These are phyloP conservation scores for Zophobas morio DNA, from an alignment of 1,140 invertebrate genomes.

Conservation along the genomic window DNA sequence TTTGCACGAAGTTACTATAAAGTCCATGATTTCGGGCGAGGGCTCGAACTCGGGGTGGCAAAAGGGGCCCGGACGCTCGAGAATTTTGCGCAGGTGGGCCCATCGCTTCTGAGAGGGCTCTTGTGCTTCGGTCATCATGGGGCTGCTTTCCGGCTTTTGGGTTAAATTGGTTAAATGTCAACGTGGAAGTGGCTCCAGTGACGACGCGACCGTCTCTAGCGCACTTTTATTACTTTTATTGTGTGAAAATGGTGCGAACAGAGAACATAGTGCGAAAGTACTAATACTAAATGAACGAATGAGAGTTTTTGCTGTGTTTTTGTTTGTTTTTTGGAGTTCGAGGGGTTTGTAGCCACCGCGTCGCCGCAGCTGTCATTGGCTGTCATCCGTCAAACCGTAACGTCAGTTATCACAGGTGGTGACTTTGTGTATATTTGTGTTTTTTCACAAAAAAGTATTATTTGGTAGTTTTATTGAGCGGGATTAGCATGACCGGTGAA, in stretches of 20 bases:
- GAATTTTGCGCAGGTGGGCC: conserved; percentile 87
- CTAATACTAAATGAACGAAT: too few species aligned
- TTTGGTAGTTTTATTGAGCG: conserved; percentile 14
- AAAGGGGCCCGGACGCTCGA: conserved; percentile 94
- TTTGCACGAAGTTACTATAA: conserved; percentile 88
- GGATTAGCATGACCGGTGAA: conserved; percentile 49
- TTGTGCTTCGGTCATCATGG: conserved; percentile 57
- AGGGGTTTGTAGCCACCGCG: too few species aligned
- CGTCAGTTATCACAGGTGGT: neutral
- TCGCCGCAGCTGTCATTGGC: too few species aligned
- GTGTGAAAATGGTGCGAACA: too few species aligned
- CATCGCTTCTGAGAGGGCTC: conserved; percentile 73
- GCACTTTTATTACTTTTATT: too few species aligned
- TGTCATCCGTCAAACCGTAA: neutral
- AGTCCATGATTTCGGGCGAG: conserved; percentile 86
- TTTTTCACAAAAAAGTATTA: conserved; percentile 8
- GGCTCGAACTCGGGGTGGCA: conserved; percentile 93
- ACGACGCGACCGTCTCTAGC: too few species aligned
- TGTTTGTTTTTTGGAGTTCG: too few species aligned
- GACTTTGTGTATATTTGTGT: neutral
- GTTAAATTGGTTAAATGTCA: neutral
- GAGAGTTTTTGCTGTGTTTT: too few species aligned
- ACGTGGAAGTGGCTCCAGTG: neutral
- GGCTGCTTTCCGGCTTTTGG: neutral
- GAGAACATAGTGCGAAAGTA: too few species aligned